Conservation (phyloP, 2,888 invertebrate genomes). For the Hypomecis atomaria region DNA sequence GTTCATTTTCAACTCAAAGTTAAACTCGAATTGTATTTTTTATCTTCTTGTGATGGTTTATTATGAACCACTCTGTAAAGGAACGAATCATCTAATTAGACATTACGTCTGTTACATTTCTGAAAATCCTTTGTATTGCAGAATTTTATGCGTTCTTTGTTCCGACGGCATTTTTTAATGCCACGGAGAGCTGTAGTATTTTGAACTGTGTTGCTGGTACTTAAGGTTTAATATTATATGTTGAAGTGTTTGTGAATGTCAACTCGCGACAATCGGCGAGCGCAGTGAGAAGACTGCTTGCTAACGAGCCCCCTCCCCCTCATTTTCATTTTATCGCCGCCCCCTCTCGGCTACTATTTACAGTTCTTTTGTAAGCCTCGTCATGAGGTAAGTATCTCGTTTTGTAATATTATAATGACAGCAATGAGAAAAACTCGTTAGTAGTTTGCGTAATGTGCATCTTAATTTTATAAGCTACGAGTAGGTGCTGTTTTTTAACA, state of each 20-base stretch:
- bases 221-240: slow-evolving; percentile 57
- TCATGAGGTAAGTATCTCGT: slow-evolving; percentile 61
- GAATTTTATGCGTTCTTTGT: slow-evolving; percentile 80
- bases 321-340: slow-evolving; percentile 77
- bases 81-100: slow-evolving; percentile 78
- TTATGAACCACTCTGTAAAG: slow-evolving; percentile 48
- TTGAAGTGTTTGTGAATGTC: slow-evolving; percentile 57
- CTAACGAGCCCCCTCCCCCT: slow-evolving; percentile 74
- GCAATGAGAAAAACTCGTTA: slow-evolving; percentile 48
- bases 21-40: slow-evolving; percentile 20
- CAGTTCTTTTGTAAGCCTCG: slow-evolving; percentile 63
- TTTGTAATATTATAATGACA: slow-evolving; percentile 64
- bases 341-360: slow-evolving; percentile 64
- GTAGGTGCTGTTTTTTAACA: too few relatives aligned
- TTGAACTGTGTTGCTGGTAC: slow-evolving; percentile 48
- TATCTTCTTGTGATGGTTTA: slow-evolving; percentile 28
- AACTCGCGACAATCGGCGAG: slow-evolving; percentile 74
- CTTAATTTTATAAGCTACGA: background rate
- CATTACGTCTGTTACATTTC: slow-evolving; percentile 78
- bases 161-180: slow-evolving; percentile 66
- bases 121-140: slow-evolving; percentile 80
- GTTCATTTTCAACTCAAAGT: slow-evolving; percentile 19
- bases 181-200: slow-evolving; percentile 35
- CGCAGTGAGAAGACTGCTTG: slow-evolving; percentile 67
- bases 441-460: background rate